Evolutionary conservation across 2,888 invertebrate species (phyloP), one percentile per base, ranked within the genome.

Genomic region (Trachelus tabidus): DNA sequence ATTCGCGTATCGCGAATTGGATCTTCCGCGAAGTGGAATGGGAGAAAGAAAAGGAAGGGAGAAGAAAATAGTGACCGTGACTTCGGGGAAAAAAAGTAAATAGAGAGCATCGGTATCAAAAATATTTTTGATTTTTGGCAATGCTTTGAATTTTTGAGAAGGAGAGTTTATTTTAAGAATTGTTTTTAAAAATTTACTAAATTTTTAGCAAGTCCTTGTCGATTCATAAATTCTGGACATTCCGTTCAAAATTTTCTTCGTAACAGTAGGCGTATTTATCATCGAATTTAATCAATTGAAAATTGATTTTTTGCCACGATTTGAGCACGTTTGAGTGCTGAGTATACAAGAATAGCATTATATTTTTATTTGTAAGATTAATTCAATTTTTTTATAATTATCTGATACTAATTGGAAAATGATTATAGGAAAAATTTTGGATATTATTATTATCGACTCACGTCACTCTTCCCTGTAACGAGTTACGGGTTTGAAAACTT

Each of bases 1-100:
- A 73, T 30, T 34, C 74, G 34, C 75, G n/a, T 71, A 71, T 71
- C 73, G 77, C 75, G 30, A 31, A 34, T 34, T 33, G 33, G 33
- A 71, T 34, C 71, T 33, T 31, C 71, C 15, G 71, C 30, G 33
- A 33, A 71, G 34, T 15, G 33, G 30, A 30, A 71, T 9, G 9
- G 15, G 9, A 56, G 56, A 23, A 56, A 56, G 56, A 23, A 56
- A 56, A 56, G 56, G 56, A 56, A 56, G 56, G 23, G 23, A 56
- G 9, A 56, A 56, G 56, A 56, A 56, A 56, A 56, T 40, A 56
- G 56, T 56, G 56, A 23, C 56, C 56, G 56, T 56, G 23, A 56
- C 56, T 56, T 56, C 56, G 56, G 6, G 56, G 56, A 56, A 56
- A 9, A 40, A 56, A 15, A 23, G 23, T 23, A 56, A 56, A 56